Conservation (phyloP, 2,888 invertebrate genomes). For the Amphipoea lucens region DNA sequence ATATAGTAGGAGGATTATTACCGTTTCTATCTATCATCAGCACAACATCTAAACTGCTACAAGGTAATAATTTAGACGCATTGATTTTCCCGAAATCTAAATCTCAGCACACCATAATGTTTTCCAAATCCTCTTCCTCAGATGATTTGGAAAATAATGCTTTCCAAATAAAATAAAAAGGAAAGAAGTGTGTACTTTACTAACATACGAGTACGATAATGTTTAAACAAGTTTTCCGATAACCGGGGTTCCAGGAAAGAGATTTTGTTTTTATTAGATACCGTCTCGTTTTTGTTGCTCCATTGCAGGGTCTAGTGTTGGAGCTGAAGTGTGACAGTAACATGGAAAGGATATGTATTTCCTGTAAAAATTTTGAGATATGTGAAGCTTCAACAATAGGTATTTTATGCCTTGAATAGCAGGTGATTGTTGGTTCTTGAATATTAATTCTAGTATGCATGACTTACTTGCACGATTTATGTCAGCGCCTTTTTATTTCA, state of each 20-base stretch:
- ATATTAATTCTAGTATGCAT: background rate
- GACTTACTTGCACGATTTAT: too few relatives aligned
- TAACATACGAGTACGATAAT: background rate
- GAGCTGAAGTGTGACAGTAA: background rate
- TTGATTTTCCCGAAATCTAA: background rate
- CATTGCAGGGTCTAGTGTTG: background rate
- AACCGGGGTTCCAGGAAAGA: background rate
- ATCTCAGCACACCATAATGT: too few relatives aligned
- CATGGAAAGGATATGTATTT: background rate
- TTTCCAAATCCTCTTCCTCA: too few relatives aligned
- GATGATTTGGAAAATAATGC: too few relatives aligned
- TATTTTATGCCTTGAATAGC: constrained; percentile 1
- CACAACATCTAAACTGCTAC: too few relatives aligned
- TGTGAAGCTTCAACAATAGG: background rate
- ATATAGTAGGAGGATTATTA: too few relatives aligned
- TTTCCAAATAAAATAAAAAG: too few relatives aligned
- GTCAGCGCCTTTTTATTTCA: background rate
- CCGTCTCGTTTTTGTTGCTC: background rate
- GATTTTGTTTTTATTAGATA: background rate
- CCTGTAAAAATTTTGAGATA: background rate
- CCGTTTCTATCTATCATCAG: too few relatives aligned
- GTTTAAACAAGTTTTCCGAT: background rate
- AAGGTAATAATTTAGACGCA: background rate
- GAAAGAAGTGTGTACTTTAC: too few relatives aligned
- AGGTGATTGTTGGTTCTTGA: background rate